Percentiles rank a stretch among this genome's conserved stretches.
phyloP scores from a whole-genome alignment of 2,113 vertebrate species.

The Gymnarchus niloticus region DNA sequence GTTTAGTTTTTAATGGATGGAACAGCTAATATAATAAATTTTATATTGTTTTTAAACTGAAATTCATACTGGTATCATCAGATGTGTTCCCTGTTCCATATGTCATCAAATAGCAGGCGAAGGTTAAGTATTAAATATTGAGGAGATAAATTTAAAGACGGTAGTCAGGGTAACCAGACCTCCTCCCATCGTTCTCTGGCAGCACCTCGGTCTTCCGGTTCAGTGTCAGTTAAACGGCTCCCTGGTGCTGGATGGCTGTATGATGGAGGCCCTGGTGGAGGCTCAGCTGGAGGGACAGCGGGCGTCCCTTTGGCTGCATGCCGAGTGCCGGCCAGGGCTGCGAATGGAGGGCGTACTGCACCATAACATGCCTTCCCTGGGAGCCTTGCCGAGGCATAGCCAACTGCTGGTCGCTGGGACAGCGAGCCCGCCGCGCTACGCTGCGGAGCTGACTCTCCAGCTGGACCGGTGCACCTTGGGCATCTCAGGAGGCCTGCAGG shows the following conservation, averaged over 20 bases:
- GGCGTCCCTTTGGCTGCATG: constrained; percentile 49
- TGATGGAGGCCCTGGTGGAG: constrained; percentile 43
- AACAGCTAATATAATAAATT: background rate
- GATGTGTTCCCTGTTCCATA: background rate
- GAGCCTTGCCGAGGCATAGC: constrained; percentile 48
- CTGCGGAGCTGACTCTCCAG: constrained; percentile 43
- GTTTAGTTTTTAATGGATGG: too few species aligned
- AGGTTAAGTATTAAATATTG: background rate
- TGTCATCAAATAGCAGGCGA: too few species aligned
- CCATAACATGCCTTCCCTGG: constrained; percentile 51
- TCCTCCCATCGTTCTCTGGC: background rate
- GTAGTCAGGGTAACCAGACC: background rate
- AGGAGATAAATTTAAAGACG: background rate
- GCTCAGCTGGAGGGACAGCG: constrained; percentile 38
- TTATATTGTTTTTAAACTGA: background rate
- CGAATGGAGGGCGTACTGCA: constrained; percentile 51
- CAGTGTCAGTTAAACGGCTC: constrained; percentile 59
- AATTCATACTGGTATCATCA: background rate
- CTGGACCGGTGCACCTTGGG: constrained; percentile 52
- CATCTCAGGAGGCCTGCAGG: constrained; percentile 49
- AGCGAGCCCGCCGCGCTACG: constrained; percentile 38
- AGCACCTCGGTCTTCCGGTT: constrained; percentile 43
- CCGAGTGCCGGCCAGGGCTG: constrained; percentile 48
- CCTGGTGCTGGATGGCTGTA: constrained; percentile 46
- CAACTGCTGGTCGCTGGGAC: constrained; percentile 47